Percentiles rank a stretch among this genome's conserved stretches.
phyloP scores from a whole-genome alignment of 2,888 invertebrate genomes.

The Sympetrum striolatum region DNA sequence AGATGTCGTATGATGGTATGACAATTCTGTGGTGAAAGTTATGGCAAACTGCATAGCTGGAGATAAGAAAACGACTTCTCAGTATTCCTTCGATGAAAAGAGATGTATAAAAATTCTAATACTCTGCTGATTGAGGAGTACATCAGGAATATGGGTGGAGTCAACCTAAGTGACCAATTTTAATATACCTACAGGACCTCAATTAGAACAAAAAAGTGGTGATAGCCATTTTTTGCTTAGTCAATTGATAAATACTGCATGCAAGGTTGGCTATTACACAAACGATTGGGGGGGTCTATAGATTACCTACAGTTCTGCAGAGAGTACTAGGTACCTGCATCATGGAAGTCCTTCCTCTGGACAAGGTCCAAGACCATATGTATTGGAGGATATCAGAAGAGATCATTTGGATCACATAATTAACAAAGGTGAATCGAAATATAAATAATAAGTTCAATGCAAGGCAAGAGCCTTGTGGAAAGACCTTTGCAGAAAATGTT shows the following conservation, averaged over 20 bases:
- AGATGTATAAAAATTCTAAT: not conserved
- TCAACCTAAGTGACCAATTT: not conserved
- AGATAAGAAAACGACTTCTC: not conserved
- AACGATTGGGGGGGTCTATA: too few relatives aligned
- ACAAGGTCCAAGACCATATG: too few relatives aligned
- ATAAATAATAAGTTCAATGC: too few relatives aligned
- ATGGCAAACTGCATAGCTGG: not conserved
- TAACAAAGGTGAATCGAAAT: too few relatives aligned
- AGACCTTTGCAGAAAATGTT: too few relatives aligned
- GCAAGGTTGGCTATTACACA: not conserved
- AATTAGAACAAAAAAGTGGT: not conserved
- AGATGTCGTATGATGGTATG: not conserved
- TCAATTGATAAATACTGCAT: not conserved
- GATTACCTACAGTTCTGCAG: too few relatives aligned
- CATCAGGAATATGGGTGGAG: not conserved
- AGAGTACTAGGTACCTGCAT: too few relatives aligned
- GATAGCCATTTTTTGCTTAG: not conserved
- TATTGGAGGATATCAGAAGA: too few relatives aligned
- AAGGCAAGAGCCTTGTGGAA: too few relatives aligned
- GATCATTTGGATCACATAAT: too few relatives aligned
- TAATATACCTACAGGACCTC: too few relatives aligned
- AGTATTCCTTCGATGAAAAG: not conserved
- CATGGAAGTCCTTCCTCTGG: too few relatives aligned
- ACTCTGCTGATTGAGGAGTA: not conserved
- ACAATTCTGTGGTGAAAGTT: not conserved